These are phyloP conservation scores for Oithona nana DNA, from an alignment of 2,888 invertebrate genomes.

Conservation along the genomic window DNA sequence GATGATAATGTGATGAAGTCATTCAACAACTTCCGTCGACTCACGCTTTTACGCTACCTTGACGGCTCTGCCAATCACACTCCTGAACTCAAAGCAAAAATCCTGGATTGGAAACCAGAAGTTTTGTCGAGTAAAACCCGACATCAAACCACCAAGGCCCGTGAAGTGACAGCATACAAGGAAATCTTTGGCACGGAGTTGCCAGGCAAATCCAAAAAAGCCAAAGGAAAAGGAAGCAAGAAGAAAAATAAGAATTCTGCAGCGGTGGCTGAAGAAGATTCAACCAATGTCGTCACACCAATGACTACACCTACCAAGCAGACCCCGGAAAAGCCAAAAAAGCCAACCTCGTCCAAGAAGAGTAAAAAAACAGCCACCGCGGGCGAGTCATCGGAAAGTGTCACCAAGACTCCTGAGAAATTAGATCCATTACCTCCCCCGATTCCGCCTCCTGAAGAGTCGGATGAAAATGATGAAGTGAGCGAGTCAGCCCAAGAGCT, in stretches of 20 bases:
- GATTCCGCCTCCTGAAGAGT: background rate
- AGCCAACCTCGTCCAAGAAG: background rate
- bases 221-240: background rate
- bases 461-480: too few species aligned
- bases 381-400: background rate
- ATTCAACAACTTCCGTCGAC: constrained; percentile 1
- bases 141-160: background rate
- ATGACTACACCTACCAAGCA: background rate
- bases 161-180: background rate
- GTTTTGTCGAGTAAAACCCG: constrained; percentile 13
- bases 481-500: too few species aligned
- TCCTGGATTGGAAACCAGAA: constrained; percentile 11
- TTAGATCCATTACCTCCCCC: background rate
- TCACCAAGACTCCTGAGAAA: background rate
- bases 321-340: constrained; percentile 1
- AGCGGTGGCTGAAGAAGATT: background rate
- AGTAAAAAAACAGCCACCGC: background rate
- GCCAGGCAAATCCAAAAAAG: background rate
- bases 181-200: constrained; percentile 15
- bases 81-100: constrained; percentile 4
- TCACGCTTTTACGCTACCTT: constrained; percentile 10
- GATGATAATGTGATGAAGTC: background rate
- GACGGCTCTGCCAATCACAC: background rate
- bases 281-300: background rate
- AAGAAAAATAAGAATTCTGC: background rate